These are phyloP conservation scores for Laspeyria flexula DNA, from an alignment of 2,888 invertebrate species.

Conservation along the genomic window DNA sequence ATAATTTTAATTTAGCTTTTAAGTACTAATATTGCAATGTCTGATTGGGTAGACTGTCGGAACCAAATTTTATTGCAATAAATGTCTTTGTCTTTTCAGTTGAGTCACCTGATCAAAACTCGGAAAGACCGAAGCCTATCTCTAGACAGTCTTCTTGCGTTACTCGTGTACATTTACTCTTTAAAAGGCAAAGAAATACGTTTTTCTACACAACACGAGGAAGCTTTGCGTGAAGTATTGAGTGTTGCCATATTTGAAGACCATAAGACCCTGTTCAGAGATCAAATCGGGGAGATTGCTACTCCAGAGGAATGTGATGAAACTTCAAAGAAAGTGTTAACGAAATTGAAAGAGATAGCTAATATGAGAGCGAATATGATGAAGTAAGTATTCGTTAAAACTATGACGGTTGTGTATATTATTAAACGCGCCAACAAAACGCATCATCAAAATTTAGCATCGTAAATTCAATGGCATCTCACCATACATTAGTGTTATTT, in stretches of 20 bases:
- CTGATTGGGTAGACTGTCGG: no score
- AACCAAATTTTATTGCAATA: no score
- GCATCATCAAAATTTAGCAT: no score
- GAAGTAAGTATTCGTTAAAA: constrained; percentile 62
- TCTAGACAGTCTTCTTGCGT: constrained; percentile 85
- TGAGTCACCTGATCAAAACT: constrained; percentile 85
- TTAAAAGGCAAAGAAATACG: constrained; percentile 85
- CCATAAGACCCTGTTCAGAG: constrained; percentile 60
- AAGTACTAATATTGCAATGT: no score
- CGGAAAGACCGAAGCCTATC: constrained; percentile 82
- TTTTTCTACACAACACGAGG: constrained; percentile 83
- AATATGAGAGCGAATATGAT: constrained; percentile 69
- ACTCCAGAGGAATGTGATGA: constrained; percentile 65
- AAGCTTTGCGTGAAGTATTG: constrained; percentile 66
- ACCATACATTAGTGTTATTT: no score
- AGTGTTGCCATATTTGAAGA: constrained; percentile 87
- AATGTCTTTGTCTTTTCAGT: constrained; percentile 60
- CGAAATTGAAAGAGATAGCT: constrained; percentile 66
- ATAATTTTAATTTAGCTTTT: no score
- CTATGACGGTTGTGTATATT: no score
- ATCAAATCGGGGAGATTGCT: constrained; percentile 47
- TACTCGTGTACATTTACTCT: constrained; percentile 87
- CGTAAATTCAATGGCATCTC: no score
- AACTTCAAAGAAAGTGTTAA: constrained; percentile 62
- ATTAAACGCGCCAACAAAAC: background rate